phyloP scores from a whole-genome alignment of 2,797 vertebrate genomes.

The Myotis findleyi region DNA sequence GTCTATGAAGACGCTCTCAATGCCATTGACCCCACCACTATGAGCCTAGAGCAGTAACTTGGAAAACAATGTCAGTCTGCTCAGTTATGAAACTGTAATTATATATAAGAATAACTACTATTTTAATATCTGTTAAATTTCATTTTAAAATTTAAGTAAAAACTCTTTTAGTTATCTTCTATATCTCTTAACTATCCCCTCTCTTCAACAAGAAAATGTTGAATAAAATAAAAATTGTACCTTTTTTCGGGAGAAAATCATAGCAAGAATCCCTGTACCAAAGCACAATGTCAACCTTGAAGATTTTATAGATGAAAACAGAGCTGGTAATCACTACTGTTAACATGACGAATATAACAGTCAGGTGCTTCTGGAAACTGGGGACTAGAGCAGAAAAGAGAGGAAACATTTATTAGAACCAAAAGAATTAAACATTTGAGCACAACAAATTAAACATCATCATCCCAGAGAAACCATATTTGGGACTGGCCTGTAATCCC shows the following conservation, averaged over 20 bases:
- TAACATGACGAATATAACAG: conserved; percentile 82
- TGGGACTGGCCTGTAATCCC: not conserved
- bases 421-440: not conserved
- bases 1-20: not conserved
- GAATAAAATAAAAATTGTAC: conserved; percentile 84
- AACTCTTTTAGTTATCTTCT: not conserved
- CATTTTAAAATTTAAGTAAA: conserved; percentile 39
- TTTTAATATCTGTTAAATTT: not conserved
- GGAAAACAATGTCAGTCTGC: not conserved
- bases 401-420: not conserved
- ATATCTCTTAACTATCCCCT: not conserved
- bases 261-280: conserved; percentile 89
- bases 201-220: not conserved
- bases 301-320: conserved; percentile 88
- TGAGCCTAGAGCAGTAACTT: not conserved
- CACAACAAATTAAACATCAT: not conserved
- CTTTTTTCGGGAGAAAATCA: conserved; percentile 85
- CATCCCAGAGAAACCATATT: not conserved
- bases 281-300: conserved; percentile 94
- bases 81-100: not conserved
- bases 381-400: conserved; percentile 85
- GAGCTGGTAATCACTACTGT: conserved; percentile 83
- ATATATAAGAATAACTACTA: not conserved
- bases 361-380: conserved; percentile 83
- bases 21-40: not conserved